Base-by-base conservation (phyloP, 2,888 invertebrate species). In the Tridacna gigas region DNA sequence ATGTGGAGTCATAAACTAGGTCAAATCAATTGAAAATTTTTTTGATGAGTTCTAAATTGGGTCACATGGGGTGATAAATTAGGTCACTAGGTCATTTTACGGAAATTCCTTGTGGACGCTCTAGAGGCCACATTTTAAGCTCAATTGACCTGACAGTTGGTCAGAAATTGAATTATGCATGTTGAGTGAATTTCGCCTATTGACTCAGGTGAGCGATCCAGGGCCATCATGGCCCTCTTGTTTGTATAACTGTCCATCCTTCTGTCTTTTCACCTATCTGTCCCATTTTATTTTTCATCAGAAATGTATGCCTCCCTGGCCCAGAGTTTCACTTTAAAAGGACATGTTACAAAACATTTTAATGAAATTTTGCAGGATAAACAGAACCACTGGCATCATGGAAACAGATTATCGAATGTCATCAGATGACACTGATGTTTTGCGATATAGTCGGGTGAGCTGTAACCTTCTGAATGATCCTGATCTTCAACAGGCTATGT, bases 381-480 rank as follows among this genome's bases (percentile, higher is more conserved):
- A 45, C 45, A 56, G 71, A 71, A 51, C 48, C 51, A 45, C 71
- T 9, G 22, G 22, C 18, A 22, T 71, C 3, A 26, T 48, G 0
- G 71, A 71, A 37, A 3, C 51, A 0, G 71, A 51, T 13, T 18
- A n/a, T 13, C 71, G 71, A 7, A 71, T 51, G 20, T 71, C 71
- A 11, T 26, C 83, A 0, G 91, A 91, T 60, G 91, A 91, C 80
- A 82, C 79, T 12, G 89, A 89, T 73, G 74, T 84, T 18, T 85
- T 91, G 25, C 88, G 89, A 47, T 93, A 91, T 90, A 96, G 95
- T 77, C 95, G 94, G 7, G 91, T 95, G 76, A 95, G 96, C 91
- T 96, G 96, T 92, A 96, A 96, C 94, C 95, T 97, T 78, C 96
- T 97, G 96, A 96, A 96, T 88, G 97, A 97, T 86, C 91, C 91